Evolutionary conservation across 2,113 vertebrate genomes (phyloP).

Genomic region (Campylomormyrus numenius): DNA sequence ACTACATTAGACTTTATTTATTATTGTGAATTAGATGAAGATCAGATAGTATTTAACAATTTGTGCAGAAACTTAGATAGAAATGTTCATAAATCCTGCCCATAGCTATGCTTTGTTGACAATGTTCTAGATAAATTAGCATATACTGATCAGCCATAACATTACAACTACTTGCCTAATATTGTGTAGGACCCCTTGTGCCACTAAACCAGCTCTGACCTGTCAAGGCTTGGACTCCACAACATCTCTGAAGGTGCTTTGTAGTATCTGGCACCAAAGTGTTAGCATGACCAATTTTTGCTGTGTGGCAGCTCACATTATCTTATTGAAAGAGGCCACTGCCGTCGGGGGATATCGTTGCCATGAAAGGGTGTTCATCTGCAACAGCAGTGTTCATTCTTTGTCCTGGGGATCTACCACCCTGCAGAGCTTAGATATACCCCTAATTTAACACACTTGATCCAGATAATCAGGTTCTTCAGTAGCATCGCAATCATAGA

Average conservation of each 20-base stretch:
- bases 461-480: not conserved
- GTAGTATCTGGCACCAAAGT: not conserved
- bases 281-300: not conserved
- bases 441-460: not conserved
- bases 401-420: not conserved
- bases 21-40: not conserved
- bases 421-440: not conserved
- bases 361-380: too few species aligned
- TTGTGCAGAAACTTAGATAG: not conserved
- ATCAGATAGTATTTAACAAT: not conserved
- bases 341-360: too few species aligned
- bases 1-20: not conserved
- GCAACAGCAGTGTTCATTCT: too few species aligned
- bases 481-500: not conserved
- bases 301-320: too few species aligned
- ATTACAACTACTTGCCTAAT: not conserved
- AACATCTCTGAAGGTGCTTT: not conserved
- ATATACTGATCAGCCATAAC: not conserved
- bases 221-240: not conserved
- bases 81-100: too few species aligned
- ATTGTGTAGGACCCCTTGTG: not conserved
- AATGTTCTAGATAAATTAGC: not conserved
- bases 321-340: too few species aligned
- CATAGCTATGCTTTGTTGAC: not conserved
- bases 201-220: not conserved